These are phyloP conservation scores for Selenia dentaria DNA, from an alignment of 2,888 invertebrate species.

Conservation along the genomic window DNA sequence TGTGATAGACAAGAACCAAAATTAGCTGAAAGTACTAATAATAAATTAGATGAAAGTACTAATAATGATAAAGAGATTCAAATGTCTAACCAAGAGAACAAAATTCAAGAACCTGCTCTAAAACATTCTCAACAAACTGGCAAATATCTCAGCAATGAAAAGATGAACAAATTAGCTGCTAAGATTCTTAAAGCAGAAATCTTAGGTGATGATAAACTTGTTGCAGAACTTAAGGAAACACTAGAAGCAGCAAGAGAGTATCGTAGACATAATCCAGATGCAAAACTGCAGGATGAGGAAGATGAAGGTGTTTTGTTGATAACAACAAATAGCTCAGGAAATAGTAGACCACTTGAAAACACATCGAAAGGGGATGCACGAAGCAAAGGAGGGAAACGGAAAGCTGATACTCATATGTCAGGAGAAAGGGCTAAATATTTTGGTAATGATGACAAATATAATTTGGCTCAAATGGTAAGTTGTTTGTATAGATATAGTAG, in stretches of 20 bases:
- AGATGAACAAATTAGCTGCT: slow-evolving; percentile 96
- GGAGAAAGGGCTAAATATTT: slow-evolving; percentile 93
- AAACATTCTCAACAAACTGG: slow-evolving; percentile 31
- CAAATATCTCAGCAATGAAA: slow-evolving; percentile 88
- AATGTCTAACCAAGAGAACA: slow-evolving; percentile 9
- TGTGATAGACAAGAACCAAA: slow-evolving; percentile 22
- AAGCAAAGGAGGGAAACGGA: slow-evolving; percentile 78
- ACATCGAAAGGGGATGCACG: slow-evolving; percentile 66
- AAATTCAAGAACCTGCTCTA: slow-evolving; percentile 5
- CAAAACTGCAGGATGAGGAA: slow-evolving; percentile 54
- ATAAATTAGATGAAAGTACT: background rate
- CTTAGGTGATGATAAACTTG: slow-evolving; percentile 90
- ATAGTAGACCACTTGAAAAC: slow-evolving; percentile 86
- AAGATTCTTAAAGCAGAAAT: slow-evolving; percentile 97
- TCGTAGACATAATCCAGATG: slow-evolving; percentile 69
- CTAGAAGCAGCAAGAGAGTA: slow-evolving; percentile 88
- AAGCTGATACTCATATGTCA: slow-evolving; percentile 88
- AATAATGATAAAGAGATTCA: slow-evolving; percentile 7
- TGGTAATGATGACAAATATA: slow-evolving; percentile 95
- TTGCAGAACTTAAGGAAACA: slow-evolving; percentile 88
- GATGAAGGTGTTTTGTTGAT: slow-evolving; percentile 87
- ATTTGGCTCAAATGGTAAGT: slow-evolving; percentile 92
- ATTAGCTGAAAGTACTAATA: background rate
- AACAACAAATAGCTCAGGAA: slow-evolving; percentile 87
- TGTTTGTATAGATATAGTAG: background rate